Evolutionary conservation across 2,113 vertebrate species (phyloP).

Genomic region (Sporophila hypoxantha): DNA sequence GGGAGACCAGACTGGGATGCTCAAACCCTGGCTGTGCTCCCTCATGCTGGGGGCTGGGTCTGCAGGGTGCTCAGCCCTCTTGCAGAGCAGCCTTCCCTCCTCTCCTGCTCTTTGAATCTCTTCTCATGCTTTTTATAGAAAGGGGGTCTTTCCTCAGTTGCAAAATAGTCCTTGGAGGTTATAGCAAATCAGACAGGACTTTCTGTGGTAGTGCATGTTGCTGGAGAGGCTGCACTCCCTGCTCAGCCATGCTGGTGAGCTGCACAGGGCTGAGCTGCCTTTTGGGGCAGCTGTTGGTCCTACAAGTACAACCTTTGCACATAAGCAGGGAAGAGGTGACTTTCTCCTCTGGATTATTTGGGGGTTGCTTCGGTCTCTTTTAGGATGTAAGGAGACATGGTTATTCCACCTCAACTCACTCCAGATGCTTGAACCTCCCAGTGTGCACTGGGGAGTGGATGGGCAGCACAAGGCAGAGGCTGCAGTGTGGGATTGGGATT

Average conservation of each 20-base stretch:
- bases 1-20: background rate
- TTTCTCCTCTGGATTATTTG: background rate
- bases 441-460: background rate
- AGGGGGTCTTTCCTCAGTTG: background rate
- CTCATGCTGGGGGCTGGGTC: background rate
- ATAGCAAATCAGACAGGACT: background rate
- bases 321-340: background rate
- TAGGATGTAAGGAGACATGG: background rate
- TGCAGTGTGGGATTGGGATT: background rate
- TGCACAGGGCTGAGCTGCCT: background rate
- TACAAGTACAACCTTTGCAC: background rate
- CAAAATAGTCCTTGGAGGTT: background rate
- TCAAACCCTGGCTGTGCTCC: background rate
- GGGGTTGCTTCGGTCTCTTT: background rate
- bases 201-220: background rate
- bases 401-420: background rate
- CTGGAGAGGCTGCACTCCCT: background rate
- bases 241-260: background rate
- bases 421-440: accelerated
- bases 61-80: background rate
- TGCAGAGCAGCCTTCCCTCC: background rate
- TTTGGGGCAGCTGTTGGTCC: background rate
- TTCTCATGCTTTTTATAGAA: background rate
- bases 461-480: background rate
- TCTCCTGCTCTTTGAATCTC: background rate